A percentile compares a stretch with the other conserved stretches of the same genome.
These are phyloP conservation scores for Lycodopsis pacificus DNA, from an alignment of 2,797 vertebrate genomes.

Conservation along the genomic window DNA sequence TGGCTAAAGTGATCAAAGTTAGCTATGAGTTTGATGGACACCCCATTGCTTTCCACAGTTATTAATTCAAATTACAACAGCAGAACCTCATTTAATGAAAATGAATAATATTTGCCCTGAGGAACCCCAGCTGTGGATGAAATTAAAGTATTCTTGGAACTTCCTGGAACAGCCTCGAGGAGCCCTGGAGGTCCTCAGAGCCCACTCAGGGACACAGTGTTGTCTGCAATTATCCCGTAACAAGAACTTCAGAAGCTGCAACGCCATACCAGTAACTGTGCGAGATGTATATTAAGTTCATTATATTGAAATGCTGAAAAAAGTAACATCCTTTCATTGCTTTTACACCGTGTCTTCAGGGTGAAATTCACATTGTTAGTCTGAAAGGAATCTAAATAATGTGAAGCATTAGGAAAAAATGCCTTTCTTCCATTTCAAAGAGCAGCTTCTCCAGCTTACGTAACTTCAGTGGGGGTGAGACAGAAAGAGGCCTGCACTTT, in stretches of 20 bases:
- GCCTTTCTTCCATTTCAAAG: neutral
- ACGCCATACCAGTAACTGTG: neutral
- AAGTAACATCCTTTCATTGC: neutral
- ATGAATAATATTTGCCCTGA: constrained; percentile 6
- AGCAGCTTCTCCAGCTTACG: neutral
- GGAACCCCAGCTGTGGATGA: constrained; percentile 10
- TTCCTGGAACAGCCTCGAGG: constrained; percentile 12
- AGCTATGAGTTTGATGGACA: neutral
- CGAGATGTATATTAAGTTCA: neutral
- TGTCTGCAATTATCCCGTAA: constrained; percentile 6
- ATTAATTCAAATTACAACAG: constrained; percentile 20
- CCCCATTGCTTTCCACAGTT: neutral
- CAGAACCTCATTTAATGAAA: constrained; percentile 2
- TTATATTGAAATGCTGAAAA: neutral
- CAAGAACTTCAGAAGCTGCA: neutral
- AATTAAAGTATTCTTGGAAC: constrained; percentile 9
- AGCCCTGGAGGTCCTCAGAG: constrained; percentile 8
- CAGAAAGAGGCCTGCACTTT: neutral
- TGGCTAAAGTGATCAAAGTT: neutral
- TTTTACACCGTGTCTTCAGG: neutral
- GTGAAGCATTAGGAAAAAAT: neutral
- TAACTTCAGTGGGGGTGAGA: neutral
- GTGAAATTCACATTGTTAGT: neutral
- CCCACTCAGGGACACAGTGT: neutral
- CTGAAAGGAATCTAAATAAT: constrained; percentile 7